Conservation (phyloP, 2,797 vertebrate species). For the Knipowitschia caucasica region DNA sequence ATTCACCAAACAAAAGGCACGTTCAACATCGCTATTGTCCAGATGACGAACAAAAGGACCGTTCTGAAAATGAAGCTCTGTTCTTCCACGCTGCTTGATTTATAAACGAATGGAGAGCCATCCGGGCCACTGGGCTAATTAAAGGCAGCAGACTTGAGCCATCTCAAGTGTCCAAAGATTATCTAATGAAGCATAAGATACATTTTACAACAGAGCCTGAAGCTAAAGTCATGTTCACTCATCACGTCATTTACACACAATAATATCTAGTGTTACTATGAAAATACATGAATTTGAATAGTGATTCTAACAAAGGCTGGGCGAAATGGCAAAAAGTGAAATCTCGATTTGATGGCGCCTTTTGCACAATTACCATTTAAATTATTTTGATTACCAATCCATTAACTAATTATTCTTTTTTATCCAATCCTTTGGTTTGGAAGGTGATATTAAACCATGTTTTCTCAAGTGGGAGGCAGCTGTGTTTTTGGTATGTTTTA, state of each 20-base stretch:
- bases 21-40: conserved; percentile 20
- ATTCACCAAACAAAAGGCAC: conserved; percentile 18
- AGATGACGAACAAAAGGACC: conserved; percentile 13
- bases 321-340: no score
- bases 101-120: conserved; percentile 41
- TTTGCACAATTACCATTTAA: no score
- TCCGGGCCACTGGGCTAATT: conserved; percentile 51
- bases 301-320: no score
- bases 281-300: neutral
- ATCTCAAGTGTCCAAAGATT: conserved; percentile 15
- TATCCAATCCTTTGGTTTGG: no score
- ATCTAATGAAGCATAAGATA: conserved; percentile 12
- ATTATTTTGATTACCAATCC: no score
- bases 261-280: neutral
- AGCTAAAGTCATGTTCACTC: neutral
- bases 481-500: no score
- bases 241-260: neutral
- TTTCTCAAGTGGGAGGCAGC: no score
- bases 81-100: conserved; percentile 46
- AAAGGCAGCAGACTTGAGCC: conserved; percentile 27
- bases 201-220: conserved; percentile 2
- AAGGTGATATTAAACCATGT: no score
- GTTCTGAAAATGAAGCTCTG: conserved; percentile 28
- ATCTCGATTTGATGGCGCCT: no score
- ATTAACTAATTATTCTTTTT: no score